Evolutionary conservation across 2,113 vertebrate species (phyloP).

Genomic region (Thalassarche chlororhynchos): DNA sequence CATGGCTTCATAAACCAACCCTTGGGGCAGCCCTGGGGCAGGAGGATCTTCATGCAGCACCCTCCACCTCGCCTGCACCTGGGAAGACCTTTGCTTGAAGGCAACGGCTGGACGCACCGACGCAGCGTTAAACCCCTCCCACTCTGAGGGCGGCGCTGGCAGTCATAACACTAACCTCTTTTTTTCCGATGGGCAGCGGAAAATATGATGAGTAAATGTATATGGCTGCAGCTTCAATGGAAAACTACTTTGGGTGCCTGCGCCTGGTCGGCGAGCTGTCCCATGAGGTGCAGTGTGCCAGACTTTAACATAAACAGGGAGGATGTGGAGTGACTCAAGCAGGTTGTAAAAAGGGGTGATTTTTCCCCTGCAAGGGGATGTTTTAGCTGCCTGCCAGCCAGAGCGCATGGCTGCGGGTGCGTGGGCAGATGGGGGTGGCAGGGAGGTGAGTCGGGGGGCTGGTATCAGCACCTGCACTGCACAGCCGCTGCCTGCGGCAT

Average conservation of each 20-base stretch:
- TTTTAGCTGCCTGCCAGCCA: neutral
- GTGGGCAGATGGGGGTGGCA: neutral
- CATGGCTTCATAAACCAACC: neutral
- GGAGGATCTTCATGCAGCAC: neutral
- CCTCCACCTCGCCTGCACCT: neutral
- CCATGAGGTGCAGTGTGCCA: neutral
- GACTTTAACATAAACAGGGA: neutral
- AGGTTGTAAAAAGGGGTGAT: neutral
- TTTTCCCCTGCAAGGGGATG: neutral
- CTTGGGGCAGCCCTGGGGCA: neutral
- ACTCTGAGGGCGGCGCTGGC: fast-evolving
- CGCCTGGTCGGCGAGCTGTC: fast-evolving
- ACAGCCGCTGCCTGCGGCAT: neutral
- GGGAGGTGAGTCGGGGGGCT: neutral
- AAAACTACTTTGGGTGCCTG: neutral
- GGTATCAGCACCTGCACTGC: neutral
- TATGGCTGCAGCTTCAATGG: neutral
- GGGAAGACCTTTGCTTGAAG: neutral
- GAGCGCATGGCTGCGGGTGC: fast-evolving
- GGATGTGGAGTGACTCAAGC: neutral
- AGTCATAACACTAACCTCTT: neutral
- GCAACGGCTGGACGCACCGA: fast-evolving
- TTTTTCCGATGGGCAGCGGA: neutral
- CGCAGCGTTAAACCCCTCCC: neutral
- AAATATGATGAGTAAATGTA: neutral